Conservation (phyloP, 1,140 invertebrate genomes). For the Brachionus calyciflorus region DNA sequence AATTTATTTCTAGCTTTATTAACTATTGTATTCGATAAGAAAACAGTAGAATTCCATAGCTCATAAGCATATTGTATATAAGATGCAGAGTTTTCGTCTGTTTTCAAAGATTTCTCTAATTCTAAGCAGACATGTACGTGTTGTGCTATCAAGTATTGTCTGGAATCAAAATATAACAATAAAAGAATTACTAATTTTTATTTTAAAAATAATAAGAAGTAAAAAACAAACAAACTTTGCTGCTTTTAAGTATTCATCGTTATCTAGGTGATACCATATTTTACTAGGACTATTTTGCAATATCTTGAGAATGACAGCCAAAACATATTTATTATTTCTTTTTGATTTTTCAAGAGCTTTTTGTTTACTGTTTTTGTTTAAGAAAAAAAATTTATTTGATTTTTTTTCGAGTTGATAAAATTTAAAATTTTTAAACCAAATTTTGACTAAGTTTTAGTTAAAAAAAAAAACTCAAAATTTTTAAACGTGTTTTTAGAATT, state of each 20-base stretch:
- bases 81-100: background rate
- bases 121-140: conserved; percentile 28
- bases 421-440: too few species aligned
- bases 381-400: background rate
- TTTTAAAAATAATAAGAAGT: background rate
- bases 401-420: too few species aligned
- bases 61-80: conserved; percentile 40
- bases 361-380: background rate
- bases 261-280: conserved; percentile 42
- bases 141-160: conserved; percentile 39
- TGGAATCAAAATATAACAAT: background rate
- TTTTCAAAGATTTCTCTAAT: conserved; percentile 20
- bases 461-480: background rate
- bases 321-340: conserved; percentile 14
- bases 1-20: conserved; percentile 22
- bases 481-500: too few species aligned
- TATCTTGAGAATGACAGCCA: conserved; percentile 28
- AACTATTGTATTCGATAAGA: conserved; percentile 4
- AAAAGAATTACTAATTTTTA: background rate
- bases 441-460: too few species aligned
- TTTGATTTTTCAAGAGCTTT: background rate
- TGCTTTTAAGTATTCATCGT: conserved; percentile 33
- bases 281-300: conserved; percentile 44
- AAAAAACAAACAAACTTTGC: background rate
- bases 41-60: conserved; percentile 43